These are phyloP conservation scores for Bombyx huttoni DNA, from an alignment of 2,888 invertebrate species.

Conservation along the genomic window DNA sequence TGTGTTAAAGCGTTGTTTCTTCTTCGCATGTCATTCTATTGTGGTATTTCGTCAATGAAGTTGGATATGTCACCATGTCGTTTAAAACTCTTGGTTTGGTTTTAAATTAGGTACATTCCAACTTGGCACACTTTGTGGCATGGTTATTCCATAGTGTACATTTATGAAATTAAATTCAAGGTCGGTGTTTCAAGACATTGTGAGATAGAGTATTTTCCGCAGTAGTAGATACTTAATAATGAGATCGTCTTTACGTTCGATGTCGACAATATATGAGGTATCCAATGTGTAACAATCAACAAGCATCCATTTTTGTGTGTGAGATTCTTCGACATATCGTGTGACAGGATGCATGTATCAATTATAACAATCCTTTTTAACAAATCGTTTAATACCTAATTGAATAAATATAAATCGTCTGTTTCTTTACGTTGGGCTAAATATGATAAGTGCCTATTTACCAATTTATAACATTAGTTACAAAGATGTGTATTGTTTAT, in stretches of 20 bases:
- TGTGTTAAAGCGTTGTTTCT: conserved; percentile 60
- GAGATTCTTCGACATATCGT: conserved; percentile 40
- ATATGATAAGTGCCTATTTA: background rate
- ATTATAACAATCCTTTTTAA: conserved; percentile 5
- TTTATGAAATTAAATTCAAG: background rate
- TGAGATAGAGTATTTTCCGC: too few species aligned
- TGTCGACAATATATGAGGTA: too few species aligned
- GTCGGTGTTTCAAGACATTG: too few species aligned
- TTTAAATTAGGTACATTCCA: conserved; percentile 59
- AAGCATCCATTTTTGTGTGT: conserved; percentile 2
- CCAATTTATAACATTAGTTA: too few species aligned
- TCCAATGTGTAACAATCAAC: background rate
- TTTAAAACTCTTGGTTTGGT: conserved; percentile 37
- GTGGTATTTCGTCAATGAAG: conserved; percentile 56
- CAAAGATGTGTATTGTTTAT: too few species aligned
- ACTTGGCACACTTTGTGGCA: conserved; percentile 67
- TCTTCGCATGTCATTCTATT: conserved; percentile 64
- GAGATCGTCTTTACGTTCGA: too few species aligned
- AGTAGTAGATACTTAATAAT: too few species aligned
- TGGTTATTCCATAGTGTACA: conserved; percentile 18
- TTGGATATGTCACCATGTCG: conserved; percentile 43
- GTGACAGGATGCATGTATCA: conserved; percentile 71
- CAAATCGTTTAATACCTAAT: conserved; percentile 11
- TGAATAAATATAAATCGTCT: conserved; percentile 10
- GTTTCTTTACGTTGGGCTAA: background rate